phyloP scores from a whole-genome alignment of 2,797 vertebrate genomes.

The Saguinus oedipus region DNA sequence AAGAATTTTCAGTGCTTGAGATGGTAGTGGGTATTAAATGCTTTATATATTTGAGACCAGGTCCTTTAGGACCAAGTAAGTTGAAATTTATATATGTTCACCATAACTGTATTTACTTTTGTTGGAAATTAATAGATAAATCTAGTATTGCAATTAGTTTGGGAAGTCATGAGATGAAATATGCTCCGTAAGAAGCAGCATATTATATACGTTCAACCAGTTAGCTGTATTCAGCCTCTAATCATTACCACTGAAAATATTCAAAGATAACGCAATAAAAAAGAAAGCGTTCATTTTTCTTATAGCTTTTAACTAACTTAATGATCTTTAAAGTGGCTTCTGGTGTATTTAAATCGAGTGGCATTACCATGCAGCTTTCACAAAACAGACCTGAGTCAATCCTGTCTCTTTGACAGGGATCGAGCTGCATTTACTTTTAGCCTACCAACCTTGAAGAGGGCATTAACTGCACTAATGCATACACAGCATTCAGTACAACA shows the following conservation, averaged over 20 bases:
- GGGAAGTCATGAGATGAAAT: conserved; percentile 55
- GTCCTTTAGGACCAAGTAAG: background rate
- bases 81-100: conserved; percentile 33
- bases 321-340: conserved; percentile 57
- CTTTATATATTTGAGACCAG: background rate
- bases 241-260: conserved; percentile 54
- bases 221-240: conserved; percentile 43
- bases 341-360: conserved; percentile 49
- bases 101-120: conserved; percentile 49
- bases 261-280: conserved; percentile 59
- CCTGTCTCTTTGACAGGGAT: background rate
- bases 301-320: conserved; percentile 56
- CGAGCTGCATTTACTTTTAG: background rate
- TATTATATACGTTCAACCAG: background rate
- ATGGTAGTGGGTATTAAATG: background rate
- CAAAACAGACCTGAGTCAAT: background rate
- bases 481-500: background rate
- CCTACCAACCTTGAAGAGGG: background rate
- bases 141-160: conserved; percentile 52
- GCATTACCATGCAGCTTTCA: background rate
- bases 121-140: conserved; percentile 65
- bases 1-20: background rate
- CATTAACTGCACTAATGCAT: background rate
- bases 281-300: conserved; percentile 45
- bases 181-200: conserved; percentile 28